Base-by-base conservation (phyloP, 2,888 invertebrate species). In the Phyllotreta striolata region DNA sequence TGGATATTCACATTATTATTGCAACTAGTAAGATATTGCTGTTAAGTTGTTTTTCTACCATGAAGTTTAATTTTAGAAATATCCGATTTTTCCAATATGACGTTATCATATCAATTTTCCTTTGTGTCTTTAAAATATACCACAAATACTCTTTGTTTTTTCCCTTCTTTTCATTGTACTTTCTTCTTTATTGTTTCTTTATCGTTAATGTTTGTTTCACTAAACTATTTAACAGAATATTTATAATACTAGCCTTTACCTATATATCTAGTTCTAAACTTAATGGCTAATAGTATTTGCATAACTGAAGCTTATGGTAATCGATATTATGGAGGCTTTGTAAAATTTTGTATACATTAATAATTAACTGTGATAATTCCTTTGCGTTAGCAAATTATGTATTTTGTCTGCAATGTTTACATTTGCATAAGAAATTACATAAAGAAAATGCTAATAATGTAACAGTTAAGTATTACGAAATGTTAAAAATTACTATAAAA, bases 391-490 rank as follows among this genome's bases (percentile, higher is more conserved):
- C n/a, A 54, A 38, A 41, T 24, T 49, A 24, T 24, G 24, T 41
- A 55, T 55, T 41, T n/a, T 41, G 14, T 24, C 9, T 41, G 35
- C 34, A 34, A 43, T 40, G 52, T 41, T 8, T 13, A 6, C 37
- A 14, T 44, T 44, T 44, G 39, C 37, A 37, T 37, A 52, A 52
- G 13, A 7, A 37, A 56, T 56, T 56, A 56, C 37, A 56, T 44
- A 56, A 56, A 38, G 39, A 55, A 56, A 56, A 10, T 6, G 44
- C 14, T 34, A 55, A 55, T 38, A 14, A 10, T 43, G 10, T 24
- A 40, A 43, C 38, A 56, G 38, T 52, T 14, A 52, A 12, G 10
- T 38, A 52, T 52, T 56, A 56, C 38, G 56, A 56, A 56, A 56
- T 55, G 9, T 13, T 24, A 41, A 41, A n/a, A 41, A 55, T 55